Conservation (phyloP, 2,888 invertebrate genomes). For the Drosophila recens region DNA sequence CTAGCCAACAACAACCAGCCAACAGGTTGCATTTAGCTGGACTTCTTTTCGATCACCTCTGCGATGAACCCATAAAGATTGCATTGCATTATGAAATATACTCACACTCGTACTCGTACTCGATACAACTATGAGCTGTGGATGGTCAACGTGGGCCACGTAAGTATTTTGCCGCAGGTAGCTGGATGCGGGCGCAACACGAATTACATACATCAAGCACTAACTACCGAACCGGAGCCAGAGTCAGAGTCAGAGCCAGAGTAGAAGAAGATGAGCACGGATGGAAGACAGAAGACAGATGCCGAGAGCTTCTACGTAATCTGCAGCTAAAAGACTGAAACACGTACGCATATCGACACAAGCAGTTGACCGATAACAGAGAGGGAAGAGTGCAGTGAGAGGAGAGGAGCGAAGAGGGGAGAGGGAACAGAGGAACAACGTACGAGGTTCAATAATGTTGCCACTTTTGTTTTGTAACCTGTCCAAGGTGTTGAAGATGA, state of each 20-base stretch:
- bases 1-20: slow-evolving; percentile 53
- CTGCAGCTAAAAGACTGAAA: slow-evolving; percentile 66
- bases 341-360: slow-evolving; percentile 72
- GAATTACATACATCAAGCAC: slow-evolving; percentile 79
- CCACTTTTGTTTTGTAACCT: slow-evolving; percentile 85
- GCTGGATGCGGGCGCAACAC: slow-evolving; percentile 77
- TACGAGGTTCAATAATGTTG: slow-evolving; percentile 81
- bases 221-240: slow-evolving; percentile 71
- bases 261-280: slow-evolving; percentile 22
- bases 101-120: slow-evolving; percentile 8
- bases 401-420: slow-evolving; percentile 8
- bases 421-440: slow-evolving; percentile 37
- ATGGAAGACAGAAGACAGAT: slow-evolving; percentile 17
- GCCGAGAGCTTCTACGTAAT: slow-evolving; percentile 63
- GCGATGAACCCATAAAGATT: slow-evolving; percentile 80
- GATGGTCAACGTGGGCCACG: slow-evolving; percentile 34
- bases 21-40: slow-evolving; percentile 64
- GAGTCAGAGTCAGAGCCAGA: slow-evolving; percentile 50
- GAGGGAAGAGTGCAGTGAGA: background rate
- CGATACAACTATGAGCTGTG: slow-evolving; percentile 12
- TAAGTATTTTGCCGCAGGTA: slow-evolving; percentile 67
- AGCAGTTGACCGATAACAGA: slow-evolving; percentile 64
- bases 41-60: slow-evolving; percentile 71
- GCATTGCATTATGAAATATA: slow-evolving; percentile 74
- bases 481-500: slow-evolving; percentile 86